Base-by-base conservation (phyloP, 2,797 vertebrate species). In the Huso huso region DNA sequence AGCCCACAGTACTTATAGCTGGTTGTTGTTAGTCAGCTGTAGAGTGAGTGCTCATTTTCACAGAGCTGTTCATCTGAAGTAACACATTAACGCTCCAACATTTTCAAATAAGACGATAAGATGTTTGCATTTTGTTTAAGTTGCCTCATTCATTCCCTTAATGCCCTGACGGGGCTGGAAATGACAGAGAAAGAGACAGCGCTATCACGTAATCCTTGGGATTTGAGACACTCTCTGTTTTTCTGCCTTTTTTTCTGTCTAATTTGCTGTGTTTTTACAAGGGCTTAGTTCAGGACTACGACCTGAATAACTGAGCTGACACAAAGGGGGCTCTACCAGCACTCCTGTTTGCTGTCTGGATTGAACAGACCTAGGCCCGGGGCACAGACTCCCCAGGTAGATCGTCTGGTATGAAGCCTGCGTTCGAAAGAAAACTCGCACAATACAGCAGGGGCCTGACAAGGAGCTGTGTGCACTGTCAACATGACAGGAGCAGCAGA, bases 261-360 rank as follows among this genome's bases (percentile, higher is more conserved):
- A 76, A 78, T 76, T 75, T 78, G 75, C 68, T 68, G 59, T 52
- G 69, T 71, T 78, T 78, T 78, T 67, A 71, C 70, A 72, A 69
- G 53, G 73, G 64, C 71, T 67, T 64, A 74, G 73, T 70, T 71
- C 72, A 74, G 48, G 49, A 51, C 49, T 6, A 37, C n/a, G 6
- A 50, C 6, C 10, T 57, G 58, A 61, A 79, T 79, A 67, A 62
- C 69, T 76, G 69, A 71, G 15, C 49, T 48, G 59, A 50, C 66
- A 12, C 10, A 51, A 15, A 12, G 18, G 10, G 9, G 66, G 23
- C 49, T 37, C 51, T 9, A 11, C 55, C 60, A 12, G n/a, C 49
- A 49, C 11, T 10, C 6, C n/a, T 51, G 66, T 62, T 13, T 67
- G 50, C 15, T 61, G 61, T 52, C 60, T 67, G 8, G 10, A 10